Percentiles rank a stretch among this genome's conserved stretches.
Conservation (phyloP, 2,113 vertebrate genomes). For the Lycaon pictus region DNA sequence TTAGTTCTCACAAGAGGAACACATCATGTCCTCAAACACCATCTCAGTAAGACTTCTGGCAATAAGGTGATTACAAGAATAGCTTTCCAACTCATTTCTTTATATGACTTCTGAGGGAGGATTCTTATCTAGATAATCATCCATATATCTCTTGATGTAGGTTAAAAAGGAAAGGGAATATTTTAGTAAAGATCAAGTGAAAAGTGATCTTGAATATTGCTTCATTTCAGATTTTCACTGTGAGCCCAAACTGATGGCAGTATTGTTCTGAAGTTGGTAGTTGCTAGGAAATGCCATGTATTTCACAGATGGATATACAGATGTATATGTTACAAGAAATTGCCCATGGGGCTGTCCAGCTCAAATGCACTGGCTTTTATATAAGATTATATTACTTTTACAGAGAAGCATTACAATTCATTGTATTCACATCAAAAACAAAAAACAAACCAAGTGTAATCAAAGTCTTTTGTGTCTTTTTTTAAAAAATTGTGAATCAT, state of each 20-base stretch:
- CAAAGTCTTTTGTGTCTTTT: constrained; percentile 19
- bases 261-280: neutral
- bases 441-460: constrained; percentile 38
- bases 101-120: neutral
- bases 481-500: constrained; percentile 33
- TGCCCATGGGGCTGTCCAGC: neutral
- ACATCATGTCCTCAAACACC: neutral
- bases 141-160: neutral
- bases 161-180: constrained; percentile 4
- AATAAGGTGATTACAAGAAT: neutral
- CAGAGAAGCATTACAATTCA: constrained; percentile 35
- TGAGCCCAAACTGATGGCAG: neutral
- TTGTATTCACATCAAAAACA: constrained; percentile 53
- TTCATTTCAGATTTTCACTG: constrained; percentile 24
- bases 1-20: neutral
- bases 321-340: neutral
- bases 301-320: neutral
- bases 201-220: constrained; percentile 2
- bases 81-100: neutral
- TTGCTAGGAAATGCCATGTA: neutral
- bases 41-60: neutral
- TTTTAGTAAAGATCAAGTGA: neutral
- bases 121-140: neutral
- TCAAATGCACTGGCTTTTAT: neutral
- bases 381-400: neutral